A percentile compares a stretch with the other conserved stretches of the same genome.
These are phyloP conservation scores for Enteromius trimaculatus DNA, from an alignment of 2,797 vertebrate species.

Conservation along the genomic window DNA sequence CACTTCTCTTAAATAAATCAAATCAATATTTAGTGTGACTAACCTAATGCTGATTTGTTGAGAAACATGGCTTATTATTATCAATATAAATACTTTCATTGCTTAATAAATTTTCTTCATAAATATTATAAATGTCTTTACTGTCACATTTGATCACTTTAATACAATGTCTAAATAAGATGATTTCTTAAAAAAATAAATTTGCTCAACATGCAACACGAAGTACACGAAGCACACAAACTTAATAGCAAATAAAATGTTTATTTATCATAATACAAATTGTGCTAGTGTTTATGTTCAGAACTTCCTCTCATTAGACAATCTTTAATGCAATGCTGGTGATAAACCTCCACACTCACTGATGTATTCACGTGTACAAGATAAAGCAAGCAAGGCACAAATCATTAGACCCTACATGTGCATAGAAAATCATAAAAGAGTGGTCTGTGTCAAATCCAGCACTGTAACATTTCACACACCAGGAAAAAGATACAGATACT, in stretches of 20 bases:
- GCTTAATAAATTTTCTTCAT: not conserved
- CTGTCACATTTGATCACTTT: not conserved
- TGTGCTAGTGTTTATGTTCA: not conserved
- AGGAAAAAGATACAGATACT: not conserved
- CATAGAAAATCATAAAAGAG: not conserved
- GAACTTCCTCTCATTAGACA: not conserved
- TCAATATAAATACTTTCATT: not conserved
- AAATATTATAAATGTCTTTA: not conserved
- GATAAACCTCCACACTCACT: not conserved
- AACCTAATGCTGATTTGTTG: not conserved
- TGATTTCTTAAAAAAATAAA: too few species aligned
- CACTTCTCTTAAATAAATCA: not conserved
- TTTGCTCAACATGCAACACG: too few species aligned
- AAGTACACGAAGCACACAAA: not conserved
- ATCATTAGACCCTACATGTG: not conserved
- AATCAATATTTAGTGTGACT: not conserved
- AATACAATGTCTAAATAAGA: not conserved
- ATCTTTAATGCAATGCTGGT: not conserved
- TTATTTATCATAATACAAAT: not conserved
- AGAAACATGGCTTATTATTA: not conserved
- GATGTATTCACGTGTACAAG: not conserved
- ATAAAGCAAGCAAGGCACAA: not conserved
- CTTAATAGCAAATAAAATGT: not conserved
- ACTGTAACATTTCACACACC: not conserved
- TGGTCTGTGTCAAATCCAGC: not conserved